phyloP scores from a whole-genome alignment of 2,888 invertebrate species.

The Habrosyne pyritoides region DNA sequence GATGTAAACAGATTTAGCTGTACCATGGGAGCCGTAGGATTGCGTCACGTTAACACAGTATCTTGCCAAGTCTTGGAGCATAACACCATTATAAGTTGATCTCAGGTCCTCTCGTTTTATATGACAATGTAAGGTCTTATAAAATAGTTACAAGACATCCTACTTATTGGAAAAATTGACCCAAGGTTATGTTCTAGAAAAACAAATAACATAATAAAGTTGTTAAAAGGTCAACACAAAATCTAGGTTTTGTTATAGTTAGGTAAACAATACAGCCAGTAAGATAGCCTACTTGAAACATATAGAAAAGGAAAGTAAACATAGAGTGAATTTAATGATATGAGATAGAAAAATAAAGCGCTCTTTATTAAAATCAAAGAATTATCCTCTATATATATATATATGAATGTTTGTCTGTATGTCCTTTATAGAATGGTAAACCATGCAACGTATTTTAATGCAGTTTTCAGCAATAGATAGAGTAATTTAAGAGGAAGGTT shows the following conservation, averaged over 20 bases:
- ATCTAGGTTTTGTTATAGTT: not conserved
- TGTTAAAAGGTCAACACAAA: not conserved
- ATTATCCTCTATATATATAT: no score
- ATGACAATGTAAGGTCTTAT: not conserved
- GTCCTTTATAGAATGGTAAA: no score
- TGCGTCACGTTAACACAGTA: conserved; percentile 2
- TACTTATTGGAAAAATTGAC: not conserved
- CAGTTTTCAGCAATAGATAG: no score
- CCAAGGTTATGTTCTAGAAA: not conserved
- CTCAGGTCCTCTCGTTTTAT: not conserved
- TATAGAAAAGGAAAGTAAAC: not conserved
- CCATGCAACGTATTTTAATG: no score
- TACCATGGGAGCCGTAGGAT: not conserved
- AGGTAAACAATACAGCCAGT: not conserved
- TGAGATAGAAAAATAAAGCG: no score
- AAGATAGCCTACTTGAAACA: not conserved
- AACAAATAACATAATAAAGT: not conserved
- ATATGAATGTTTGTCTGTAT: no score
- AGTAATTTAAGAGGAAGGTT: no score
- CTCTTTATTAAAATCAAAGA: no score
- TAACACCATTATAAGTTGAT: not conserved
- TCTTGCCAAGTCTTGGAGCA: not conserved
- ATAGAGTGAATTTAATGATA: no score
- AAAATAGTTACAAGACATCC: not conserved
- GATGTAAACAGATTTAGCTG: not conserved